Conservation (phyloP, 1,140 invertebrate genomes). For the Sweltsa coloradensis region DNA sequence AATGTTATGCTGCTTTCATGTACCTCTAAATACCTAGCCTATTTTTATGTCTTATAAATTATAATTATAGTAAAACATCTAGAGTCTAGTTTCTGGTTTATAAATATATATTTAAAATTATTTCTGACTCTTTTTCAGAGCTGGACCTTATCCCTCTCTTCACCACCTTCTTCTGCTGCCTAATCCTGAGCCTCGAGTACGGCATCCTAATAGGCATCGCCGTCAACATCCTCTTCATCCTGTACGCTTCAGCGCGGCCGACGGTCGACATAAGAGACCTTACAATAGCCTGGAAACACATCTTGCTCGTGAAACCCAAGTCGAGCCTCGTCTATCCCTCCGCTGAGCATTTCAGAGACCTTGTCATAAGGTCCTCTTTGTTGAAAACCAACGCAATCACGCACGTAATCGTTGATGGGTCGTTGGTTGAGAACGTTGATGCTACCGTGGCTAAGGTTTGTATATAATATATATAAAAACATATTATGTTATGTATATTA, state of each 20-base stretch:
- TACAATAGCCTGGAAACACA: constrained; percentile 28
- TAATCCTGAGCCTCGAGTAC: constrained; percentile 52
- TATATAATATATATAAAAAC: too few relatives aligned
- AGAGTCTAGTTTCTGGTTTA: too few relatives aligned
- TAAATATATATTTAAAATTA: too few relatives aligned
- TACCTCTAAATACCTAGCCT: too few relatives aligned
- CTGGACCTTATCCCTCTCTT: constrained; percentile 47
- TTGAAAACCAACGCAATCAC: too few relatives aligned
- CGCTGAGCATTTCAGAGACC: constrained; percentile 47
- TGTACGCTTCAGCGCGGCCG: constrained; percentile 53
- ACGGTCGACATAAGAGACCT: constrained; percentile 32
- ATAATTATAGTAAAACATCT: too few relatives aligned
- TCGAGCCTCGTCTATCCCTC: constrained; percentile 51
- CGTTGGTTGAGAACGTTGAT: constrained; percentile 43
- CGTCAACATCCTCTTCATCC: constrained; percentile 47
- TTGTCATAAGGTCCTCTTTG: constrained; percentile 31
- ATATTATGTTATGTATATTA: too few relatives aligned
- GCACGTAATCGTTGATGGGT: constrained; percentile 47
- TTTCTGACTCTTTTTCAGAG: constrained; percentile 44
- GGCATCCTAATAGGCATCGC: constrained; percentile 58
- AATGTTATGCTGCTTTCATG: too few relatives aligned
- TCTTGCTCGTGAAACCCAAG: constrained; percentile 42
- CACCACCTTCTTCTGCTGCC: constrained; percentile 46
- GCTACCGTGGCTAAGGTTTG: constrained; percentile 48
- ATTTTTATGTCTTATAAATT: too few relatives aligned